phyloP scores from a whole-genome alignment of 2,888 invertebrate genomes.

The Galerucella nymphaeae region DNA sequence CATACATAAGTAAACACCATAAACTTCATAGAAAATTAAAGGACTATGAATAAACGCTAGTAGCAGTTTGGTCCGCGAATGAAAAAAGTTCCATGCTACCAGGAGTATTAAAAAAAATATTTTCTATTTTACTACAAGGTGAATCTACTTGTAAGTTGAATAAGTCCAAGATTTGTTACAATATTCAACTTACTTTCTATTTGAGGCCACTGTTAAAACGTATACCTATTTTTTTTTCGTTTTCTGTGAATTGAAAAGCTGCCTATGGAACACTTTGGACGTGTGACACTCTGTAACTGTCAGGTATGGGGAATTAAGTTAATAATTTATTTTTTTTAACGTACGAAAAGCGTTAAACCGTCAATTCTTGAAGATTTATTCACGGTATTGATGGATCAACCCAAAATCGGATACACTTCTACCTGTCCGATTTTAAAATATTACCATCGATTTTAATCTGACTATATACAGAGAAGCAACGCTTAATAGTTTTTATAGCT shows the following conservation, averaged over 20 bases:
- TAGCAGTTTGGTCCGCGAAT: not conserved
- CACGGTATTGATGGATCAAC: slow-evolving; percentile 31
- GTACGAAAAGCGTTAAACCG: slow-evolving; percentile 27
- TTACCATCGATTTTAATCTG: slow-evolving; percentile 28
- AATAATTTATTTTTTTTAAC: slow-evolving; percentile 27
- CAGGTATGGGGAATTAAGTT: slow-evolving; percentile 11
- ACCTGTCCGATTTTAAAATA: slow-evolving; percentile 31
- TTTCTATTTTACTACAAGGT: not conserved
- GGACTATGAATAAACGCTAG: not conserved
- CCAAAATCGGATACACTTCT: slow-evolving; percentile 13
- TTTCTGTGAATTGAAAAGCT: not conserved
- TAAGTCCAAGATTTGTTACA: too few relatives aligned
- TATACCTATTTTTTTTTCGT: not conserved
- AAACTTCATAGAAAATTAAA: not conserved
- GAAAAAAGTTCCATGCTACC: too few relatives aligned
- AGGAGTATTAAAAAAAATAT: not conserved
- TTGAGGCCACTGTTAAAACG: not conserved
- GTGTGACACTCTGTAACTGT: slow-evolving; percentile 1
- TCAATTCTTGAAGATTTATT: slow-evolving; percentile 28
- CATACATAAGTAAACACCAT: too few relatives aligned
- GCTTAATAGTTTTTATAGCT: slow-evolving; percentile 25
- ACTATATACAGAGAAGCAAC: slow-evolving; percentile 11
- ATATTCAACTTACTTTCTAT: too few relatives aligned
- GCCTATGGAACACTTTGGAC: not conserved
- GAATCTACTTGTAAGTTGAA: not conserved